Evolutionary conservation across 1,140 invertebrate genomes (phyloP).

Genomic region (Meloidogyne floridensis): DNA sequence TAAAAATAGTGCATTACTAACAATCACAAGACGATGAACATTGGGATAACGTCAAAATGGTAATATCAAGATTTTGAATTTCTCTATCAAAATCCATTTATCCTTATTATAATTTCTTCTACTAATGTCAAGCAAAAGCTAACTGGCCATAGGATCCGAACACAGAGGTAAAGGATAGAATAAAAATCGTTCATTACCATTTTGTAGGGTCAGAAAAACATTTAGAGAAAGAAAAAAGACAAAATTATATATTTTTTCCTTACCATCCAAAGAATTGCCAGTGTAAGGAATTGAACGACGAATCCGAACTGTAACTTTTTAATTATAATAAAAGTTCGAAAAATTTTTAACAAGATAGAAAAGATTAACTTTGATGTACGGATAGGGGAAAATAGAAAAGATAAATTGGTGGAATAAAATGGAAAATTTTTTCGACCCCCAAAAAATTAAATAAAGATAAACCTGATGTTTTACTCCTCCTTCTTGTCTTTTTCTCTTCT

Average conservation of each 20-base stretch:
- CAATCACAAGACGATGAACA: not conserved
- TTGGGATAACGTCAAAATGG: no score
- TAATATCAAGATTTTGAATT: no score
- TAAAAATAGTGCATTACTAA: not conserved
- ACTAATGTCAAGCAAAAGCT: no score
- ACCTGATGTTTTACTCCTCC: constrained; percentile 63
- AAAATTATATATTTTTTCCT: not conserved
- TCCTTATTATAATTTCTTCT: no score
- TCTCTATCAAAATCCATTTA: no score
- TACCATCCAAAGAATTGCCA: constrained; percentile 50
- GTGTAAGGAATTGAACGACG: constrained; percentile 59
- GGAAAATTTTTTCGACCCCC: not conserved
- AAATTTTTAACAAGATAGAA: no score
- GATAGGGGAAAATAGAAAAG: constrained; percentile 1
- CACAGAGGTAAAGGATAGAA: no score
- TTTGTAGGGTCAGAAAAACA: not conserved
- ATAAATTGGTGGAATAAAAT: constrained; percentile 3
- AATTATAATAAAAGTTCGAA: not conserved
- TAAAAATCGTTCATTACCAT: no score
- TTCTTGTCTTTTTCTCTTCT: constrained; percentile 53
- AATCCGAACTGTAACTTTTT: constrained; percentile 56
- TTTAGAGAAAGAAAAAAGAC: not conserved
- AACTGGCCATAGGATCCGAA: no score
- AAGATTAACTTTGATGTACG: not conserved
- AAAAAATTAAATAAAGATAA: not conserved